Conservation (phyloP, 1,140 invertebrate species). For the Lycorma delicatula region DNA sequence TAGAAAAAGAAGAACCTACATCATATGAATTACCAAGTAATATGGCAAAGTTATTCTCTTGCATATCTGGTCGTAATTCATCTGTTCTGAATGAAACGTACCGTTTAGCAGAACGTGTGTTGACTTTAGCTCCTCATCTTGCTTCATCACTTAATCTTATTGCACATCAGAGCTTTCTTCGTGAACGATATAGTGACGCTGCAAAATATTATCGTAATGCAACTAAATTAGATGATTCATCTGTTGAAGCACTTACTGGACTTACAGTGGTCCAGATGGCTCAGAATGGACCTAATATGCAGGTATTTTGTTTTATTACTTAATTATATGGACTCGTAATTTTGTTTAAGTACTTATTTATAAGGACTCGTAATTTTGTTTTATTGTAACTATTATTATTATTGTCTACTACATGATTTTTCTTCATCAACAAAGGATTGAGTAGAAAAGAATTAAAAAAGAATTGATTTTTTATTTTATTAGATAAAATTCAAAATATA, state of each 20-base stretch:
- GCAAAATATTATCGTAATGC: constrained; percentile 68
- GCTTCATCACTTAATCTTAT: constrained; percentile 35
- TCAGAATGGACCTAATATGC: constrained; percentile 12
- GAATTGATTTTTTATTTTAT: too few relatives aligned
- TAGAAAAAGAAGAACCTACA: constrained; percentile 70
- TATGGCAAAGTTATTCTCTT: constrained; percentile 55
- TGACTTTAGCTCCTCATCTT: not conserved
- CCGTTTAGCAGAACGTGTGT: constrained; percentile 5
- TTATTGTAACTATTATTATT: too few relatives aligned
- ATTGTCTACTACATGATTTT: too few relatives aligned
- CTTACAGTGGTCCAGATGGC: constrained; percentile 65
- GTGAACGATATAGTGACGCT: constrained; percentile 68
- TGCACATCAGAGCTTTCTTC: constrained; percentile 65
- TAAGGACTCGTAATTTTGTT: too few relatives aligned
- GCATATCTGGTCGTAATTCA: constrained; percentile 61
- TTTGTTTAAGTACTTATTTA: too few relatives aligned
- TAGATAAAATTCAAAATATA: too few relatives aligned
- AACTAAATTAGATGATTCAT: constrained; percentile 73
- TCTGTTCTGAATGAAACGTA: constrained; percentile 59
- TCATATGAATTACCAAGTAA: not conserved
- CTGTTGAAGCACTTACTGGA: constrained; percentile 66
- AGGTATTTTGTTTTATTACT: too few relatives aligned
- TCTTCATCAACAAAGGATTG: too few relatives aligned
- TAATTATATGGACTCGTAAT: too few relatives aligned
- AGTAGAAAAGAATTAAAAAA: too few relatives aligned